phyloP scores from a whole-genome alignment of 2,888 invertebrate genomes.

The Vandiemenella viatica region DNA sequence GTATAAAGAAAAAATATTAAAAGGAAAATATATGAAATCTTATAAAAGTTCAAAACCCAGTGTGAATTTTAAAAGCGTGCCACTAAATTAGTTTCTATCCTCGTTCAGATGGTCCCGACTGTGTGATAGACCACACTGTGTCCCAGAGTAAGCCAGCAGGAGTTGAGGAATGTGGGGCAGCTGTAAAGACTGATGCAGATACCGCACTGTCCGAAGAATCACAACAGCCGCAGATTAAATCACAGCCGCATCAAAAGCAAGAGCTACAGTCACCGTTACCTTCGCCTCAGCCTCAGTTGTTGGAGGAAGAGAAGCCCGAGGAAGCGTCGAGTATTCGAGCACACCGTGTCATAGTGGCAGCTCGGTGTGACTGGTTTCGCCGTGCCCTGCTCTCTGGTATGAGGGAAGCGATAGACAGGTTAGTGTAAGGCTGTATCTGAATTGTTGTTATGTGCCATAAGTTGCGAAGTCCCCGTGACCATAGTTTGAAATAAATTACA shows the following conservation, averaged over 20 bases:
- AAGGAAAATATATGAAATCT: too few species aligned
- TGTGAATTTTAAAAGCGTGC: too few species aligned
- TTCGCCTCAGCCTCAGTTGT: too few species aligned
- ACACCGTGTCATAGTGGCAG: constrained; percentile 49
- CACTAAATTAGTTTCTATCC: too few species aligned
- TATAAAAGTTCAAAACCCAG: too few species aligned
- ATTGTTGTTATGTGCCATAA: too few species aligned
- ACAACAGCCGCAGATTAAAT: neutral
- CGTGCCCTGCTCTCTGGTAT: constrained; percentile 52
- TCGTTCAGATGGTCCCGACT: constrained; percentile 12
- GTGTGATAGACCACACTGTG: constrained; percentile 13
- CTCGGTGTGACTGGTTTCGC: constrained; percentile 53
- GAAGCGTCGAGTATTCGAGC: constrained; percentile 33
- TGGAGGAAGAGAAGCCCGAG: constrained; percentile 17
- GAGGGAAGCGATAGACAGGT: constrained; percentile 54
- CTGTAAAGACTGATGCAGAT: too few species aligned
- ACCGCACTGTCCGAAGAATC: neutral
- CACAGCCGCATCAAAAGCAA: too few species aligned
- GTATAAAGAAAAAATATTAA: too few species aligned
- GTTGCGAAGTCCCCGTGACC: too few species aligned
- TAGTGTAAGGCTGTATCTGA: too few species aligned
- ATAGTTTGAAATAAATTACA: too few species aligned
- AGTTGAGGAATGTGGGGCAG: neutral
- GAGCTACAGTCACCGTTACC: neutral
- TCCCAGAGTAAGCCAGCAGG: constrained; percentile 3